Conservation (phyloP, 2,888 invertebrate genomes). For the Lithodes maja region DNA sequence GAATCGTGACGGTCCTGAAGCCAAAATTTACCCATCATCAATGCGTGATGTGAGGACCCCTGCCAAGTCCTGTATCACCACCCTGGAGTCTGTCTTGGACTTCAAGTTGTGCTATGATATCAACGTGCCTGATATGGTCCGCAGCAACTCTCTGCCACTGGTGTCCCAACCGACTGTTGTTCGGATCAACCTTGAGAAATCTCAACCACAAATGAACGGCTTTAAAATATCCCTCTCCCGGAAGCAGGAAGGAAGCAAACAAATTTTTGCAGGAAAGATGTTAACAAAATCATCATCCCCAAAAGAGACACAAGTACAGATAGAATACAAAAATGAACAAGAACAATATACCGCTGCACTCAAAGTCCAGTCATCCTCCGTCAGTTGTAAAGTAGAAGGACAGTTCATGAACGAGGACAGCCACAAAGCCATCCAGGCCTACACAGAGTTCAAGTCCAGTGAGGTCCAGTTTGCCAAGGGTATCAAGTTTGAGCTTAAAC, state of each 20-base stretch:
- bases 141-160: conserved; percentile 34
- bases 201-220: conserved; percentile 29
- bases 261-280: background rate
- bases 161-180: conserved; percentile 14
- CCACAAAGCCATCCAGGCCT: background rate
- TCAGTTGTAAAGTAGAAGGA: background rate
- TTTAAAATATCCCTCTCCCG: conserved; percentile 6
- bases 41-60: conserved; percentile 31
- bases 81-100: conserved; percentile 35
- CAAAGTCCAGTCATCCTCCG: background rate
- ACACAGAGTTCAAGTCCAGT: background rate
- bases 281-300: conserved; percentile 1
- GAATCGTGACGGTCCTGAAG: background rate
- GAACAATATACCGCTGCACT: background rate
- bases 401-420: background rate
- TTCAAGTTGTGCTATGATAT: conserved; percentile 47
- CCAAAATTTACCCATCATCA: conserved; percentile 30
- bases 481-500: conserved; percentile 24
- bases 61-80: conserved; percentile 8
- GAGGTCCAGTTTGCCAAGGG: background rate
- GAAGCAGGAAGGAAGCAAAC: background rate
- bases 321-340: background rate
- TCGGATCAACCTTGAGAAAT: conserved; percentile 17
- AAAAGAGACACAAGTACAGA: background rate
- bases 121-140: conserved; percentile 46